Evolutionary conservation across 2,113 vertebrate species (phyloP).

Genomic region (Zosterops hypoxanthus): DNA sequence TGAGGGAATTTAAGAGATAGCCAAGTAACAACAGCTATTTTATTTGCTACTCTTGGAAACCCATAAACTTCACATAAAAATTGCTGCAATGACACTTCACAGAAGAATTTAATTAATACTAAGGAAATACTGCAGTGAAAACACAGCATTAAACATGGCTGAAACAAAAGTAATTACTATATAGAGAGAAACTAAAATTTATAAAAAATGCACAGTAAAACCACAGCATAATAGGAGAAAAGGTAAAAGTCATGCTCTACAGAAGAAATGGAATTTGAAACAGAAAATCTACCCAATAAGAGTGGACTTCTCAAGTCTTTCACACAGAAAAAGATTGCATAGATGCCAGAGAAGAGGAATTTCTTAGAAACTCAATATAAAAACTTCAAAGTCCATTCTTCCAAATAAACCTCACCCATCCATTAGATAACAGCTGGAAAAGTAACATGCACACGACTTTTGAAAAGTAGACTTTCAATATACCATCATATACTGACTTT

Average conservation of each 20-base stretch:
- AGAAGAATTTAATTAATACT: background rate
- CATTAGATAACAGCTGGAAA: background rate
- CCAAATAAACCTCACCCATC: background rate
- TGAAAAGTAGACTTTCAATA: background rate
- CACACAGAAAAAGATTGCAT: background rate
- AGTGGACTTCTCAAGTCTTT: background rate
- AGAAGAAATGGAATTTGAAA: background rate
- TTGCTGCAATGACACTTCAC: background rate
- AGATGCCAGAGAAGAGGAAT: accelerated
- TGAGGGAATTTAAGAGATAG: background rate
- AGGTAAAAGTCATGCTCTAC: background rate
- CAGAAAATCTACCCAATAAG: background rate
- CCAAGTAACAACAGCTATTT: background rate
- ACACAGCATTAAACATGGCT: background rate
- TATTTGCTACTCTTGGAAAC: background rate
- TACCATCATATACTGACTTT: background rate
- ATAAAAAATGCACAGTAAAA: background rate
- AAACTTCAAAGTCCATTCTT: background rate
- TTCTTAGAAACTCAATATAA: background rate
- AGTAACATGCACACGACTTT: accelerated
- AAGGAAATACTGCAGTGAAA: background rate
- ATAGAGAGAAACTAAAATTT: background rate
- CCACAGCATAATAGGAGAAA: background rate
- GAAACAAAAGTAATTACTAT: background rate
- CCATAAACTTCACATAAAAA: background rate